Evolutionary conservation across 2,113 vertebrate genomes (phyloP).

Genomic region (Camarhynchus parvulus): DNA sequence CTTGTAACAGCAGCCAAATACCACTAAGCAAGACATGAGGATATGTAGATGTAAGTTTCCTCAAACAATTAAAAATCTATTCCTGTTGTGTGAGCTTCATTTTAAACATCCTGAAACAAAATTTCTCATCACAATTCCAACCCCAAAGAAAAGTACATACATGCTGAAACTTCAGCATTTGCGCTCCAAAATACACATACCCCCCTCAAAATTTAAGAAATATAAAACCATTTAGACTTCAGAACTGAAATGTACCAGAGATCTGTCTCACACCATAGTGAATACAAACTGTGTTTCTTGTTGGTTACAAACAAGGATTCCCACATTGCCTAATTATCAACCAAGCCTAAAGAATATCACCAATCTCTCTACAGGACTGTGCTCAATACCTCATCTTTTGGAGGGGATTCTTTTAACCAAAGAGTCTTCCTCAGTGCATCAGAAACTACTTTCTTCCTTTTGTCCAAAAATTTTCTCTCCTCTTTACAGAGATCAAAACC

Average conservation of each 20-base stretch:
- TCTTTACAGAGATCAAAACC: slow-evolving; percentile 82
- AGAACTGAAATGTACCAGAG: neutral
- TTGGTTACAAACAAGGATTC: neutral
- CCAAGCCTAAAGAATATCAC: neutral
- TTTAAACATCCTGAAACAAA: neutral
- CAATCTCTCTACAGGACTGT: neutral
- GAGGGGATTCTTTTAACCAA: slow-evolving; percentile 56
- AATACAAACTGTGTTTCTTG: neutral
- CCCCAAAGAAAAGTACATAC: neutral
- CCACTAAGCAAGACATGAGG: neutral
- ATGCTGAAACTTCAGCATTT: neutral
- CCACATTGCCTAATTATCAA: neutral
- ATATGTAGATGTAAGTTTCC: neutral
- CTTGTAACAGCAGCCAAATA: neutral
- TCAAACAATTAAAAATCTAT: neutral
- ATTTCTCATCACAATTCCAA: neutral
- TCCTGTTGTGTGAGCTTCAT: neutral
- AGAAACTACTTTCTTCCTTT: slow-evolving; percentile 76
- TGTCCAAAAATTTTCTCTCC: slow-evolving; percentile 81
- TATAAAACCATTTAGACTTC: neutral
- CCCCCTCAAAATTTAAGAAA: neutral
- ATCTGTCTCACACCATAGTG: neutral
- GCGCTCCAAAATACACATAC: neutral
- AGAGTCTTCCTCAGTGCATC: slow-evolving; percentile 74
- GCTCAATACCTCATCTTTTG: slow-evolving; percentile 72